Percentiles rank a stretch among this genome's conserved stretches.
These are phyloP conservation scores for human DNA, from an alignment of 2,113 vertebrate genomes.

Conservation along the genomic window GRCh38 chr9:82169001-82169500, in stretches of 20 bases:
- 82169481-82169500: no score
- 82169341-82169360: slow-evolving; percentile 52
- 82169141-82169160: neutral
- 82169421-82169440: no score
- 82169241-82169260: slow-evolving; percentile 58
- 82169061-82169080: neutral
- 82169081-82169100: neutral
- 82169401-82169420: slow-evolving; percentile 61
- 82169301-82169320: neutral
- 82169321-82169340: slow-evolving; percentile 59
- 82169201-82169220: neutral
- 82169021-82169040: neutral
- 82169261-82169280: slow-evolving; percentile 32
- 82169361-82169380: slow-evolving; percentile 26
- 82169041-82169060: neutral
- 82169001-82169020: neutral
- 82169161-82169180: no score
- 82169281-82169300: neutral
- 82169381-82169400: slow-evolving; percentile 57
- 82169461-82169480: no score
- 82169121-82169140: neutral
- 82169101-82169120: neutral
- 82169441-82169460: no score
- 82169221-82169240: neutral
- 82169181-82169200: slow-evolving; percentile 23